These are phyloP conservation scores for Leptinotarsa haldemani DNA, from an alignment of 2,888 invertebrate genomes.

Conservation along the genomic window DNA sequence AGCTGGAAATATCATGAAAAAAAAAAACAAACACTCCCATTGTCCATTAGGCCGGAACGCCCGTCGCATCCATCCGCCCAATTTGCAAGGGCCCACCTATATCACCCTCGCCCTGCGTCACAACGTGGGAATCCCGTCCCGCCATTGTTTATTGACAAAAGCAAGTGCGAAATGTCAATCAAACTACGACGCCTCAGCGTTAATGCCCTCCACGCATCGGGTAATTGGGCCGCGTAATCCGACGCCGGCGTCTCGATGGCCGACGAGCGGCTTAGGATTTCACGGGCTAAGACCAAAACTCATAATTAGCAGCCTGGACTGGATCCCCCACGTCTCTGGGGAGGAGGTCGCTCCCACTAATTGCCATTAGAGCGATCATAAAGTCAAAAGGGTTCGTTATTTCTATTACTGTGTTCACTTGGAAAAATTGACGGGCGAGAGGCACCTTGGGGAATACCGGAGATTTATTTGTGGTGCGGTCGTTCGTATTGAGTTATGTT, in stretches of 20 bases:
- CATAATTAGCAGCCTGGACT: slow-evolving; percentile 54
- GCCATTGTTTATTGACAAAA: slow-evolving; percentile 24
- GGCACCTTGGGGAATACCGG: slow-evolving; percentile 28
- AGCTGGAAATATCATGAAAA: background rate
- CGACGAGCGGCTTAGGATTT: slow-evolving; percentile 22
- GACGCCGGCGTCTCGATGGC: slow-evolving; percentile 56
- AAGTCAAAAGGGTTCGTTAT: slow-evolving; percentile 58
- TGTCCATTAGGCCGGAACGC: background rate
- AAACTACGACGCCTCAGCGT: slow-evolving; percentile 30
- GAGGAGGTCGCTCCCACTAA: slow-evolving; percentile 55
- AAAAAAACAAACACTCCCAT: background rate
- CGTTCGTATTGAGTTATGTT: slow-evolving; percentile 2
- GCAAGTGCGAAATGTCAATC: slow-evolving; percentile 35
- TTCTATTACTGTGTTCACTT: slow-evolving; percentile 40
- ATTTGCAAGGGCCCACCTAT: slow-evolving; percentile 7
- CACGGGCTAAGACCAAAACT: slow-evolving; percentile 49
- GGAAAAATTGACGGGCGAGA: slow-evolving; percentile 13
- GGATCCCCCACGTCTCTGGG: slow-evolving; percentile 51
- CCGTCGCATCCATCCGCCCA: slow-evolving; percentile 10
- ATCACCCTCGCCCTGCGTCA: background rate
- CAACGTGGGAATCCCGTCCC: background rate
- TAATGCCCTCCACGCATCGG: slow-evolving; percentile 51
- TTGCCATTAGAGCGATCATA: slow-evolving; percentile 59
- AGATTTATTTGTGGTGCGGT: slow-evolving; percentile 35
- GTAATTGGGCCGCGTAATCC: slow-evolving; percentile 65